A percentile compares a stretch with the other conserved stretches of the same genome.
Conservation (phyloP, 2,888 invertebrate genomes). For the Pseudanteris insignis region DNA sequence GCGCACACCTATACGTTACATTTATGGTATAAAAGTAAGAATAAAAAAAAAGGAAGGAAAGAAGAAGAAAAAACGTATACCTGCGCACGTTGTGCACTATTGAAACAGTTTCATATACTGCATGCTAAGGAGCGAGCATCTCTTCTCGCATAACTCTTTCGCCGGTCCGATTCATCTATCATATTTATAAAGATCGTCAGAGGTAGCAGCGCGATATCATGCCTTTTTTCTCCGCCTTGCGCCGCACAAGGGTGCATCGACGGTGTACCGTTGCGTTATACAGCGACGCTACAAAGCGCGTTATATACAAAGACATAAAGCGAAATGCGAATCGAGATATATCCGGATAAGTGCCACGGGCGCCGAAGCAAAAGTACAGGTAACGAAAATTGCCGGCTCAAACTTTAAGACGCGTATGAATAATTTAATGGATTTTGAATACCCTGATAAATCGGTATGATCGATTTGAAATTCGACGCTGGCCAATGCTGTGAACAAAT, state of each 20-base stretch:
- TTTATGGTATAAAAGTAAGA: too few species aligned
- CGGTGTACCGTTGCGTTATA: slow-evolving; percentile 18
- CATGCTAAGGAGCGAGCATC: slow-evolving; percentile 12
- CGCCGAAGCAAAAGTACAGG: too few species aligned
- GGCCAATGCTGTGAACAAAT: too few species aligned
- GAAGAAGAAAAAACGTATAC: not conserved
- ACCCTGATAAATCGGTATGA: too few species aligned
- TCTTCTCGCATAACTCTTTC: slow-evolving; percentile 16
- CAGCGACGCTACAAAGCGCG: slow-evolving; percentile 57
- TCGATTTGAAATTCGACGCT: too few species aligned
- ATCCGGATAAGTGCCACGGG: slow-evolving; percentile 47
- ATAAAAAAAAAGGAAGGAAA: too few species aligned
- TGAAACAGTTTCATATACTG: slow-evolving; percentile 11
- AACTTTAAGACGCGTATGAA: too few species aligned
- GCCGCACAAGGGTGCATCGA: slow-evolving; percentile 18
- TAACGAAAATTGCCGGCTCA: too few species aligned
- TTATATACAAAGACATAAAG: slow-evolving; percentile 60
- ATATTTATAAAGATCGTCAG: slow-evolving; percentile 33
- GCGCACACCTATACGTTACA: too few species aligned
- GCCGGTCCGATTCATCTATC: slow-evolving; percentile 27
- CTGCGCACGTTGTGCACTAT: not conserved
- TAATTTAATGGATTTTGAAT: too few species aligned
- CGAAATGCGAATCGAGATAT: slow-evolving; percentile 59
- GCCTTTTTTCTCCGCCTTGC: slow-evolving; percentile 11
- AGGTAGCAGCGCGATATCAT: slow-evolving; percentile 31